Percentiles rank a stretch among this genome's conserved stretches.
These are phyloP conservation scores for Tragelaphus eurycerus DNA, from an alignment of 2,797 vertebrate genomes.

Conservation along the genomic window DNA sequence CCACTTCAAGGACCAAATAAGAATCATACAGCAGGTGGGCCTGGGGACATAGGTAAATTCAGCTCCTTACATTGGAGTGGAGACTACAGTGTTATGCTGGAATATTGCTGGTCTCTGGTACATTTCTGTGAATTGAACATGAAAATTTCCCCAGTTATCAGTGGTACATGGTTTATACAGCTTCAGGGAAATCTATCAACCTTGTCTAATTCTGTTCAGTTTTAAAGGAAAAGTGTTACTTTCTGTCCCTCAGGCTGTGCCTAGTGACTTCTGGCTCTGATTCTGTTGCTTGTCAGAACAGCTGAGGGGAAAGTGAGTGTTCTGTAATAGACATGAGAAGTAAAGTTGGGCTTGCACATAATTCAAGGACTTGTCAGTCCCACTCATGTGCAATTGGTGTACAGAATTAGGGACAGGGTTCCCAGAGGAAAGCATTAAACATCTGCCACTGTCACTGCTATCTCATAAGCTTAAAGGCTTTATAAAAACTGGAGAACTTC, in stretches of 20 bases:
- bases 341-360: not conserved
- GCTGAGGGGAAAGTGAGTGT: not conserved
- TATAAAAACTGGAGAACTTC: not conserved
- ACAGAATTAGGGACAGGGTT: not conserved
- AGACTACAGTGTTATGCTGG: not conserved
- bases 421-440: not conserved
- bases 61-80: not conserved
- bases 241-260: not conserved
- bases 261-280: not conserved
- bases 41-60: not conserved
- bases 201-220: not conserved
- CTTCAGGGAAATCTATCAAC: not conserved
- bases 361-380: not conserved
- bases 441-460: not conserved
- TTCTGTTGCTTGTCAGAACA: not conserved
- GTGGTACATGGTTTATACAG: not conserved
- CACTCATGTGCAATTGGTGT: not conserved
- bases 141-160: not conserved
- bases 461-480: not conserved
- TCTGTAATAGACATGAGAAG: not conserved
- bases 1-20: not conserved
- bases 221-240: not conserved
- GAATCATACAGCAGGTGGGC: not conserved
- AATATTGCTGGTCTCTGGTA: not conserved
- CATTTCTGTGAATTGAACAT: not conserved